Percentiles rank a stretch among this genome's conserved stretches.
phyloP scores from a whole-genome alignment of 1,140 invertebrate species.

The Tenebrio molitor region DNA sequence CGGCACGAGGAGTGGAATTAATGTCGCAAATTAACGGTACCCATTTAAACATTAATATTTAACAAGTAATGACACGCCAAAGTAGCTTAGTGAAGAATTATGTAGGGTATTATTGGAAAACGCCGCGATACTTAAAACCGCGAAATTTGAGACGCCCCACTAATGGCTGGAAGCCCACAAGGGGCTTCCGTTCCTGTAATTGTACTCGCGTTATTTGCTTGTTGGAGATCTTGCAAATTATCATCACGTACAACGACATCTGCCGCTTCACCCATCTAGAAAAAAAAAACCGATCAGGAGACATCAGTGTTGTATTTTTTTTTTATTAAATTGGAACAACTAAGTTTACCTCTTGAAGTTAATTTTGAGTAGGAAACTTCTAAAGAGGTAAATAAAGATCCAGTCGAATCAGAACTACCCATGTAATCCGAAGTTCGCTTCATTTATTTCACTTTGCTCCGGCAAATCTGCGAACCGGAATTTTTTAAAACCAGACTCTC shows the following conservation, averaged over 20 bases:
- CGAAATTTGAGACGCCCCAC: conserved; percentile 47
- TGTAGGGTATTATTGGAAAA: conserved; percentile 46
- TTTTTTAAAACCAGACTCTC: conserved; percentile 15
- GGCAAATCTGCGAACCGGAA: not conserved
- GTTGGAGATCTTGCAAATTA: conserved; percentile 29
- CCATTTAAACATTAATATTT: conserved; percentile 47
- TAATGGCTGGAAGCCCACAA: conserved; percentile 45
- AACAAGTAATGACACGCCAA: conserved; percentile 38
- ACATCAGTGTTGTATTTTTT: not conserved
- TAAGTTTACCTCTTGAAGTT: not conserved
- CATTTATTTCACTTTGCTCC: conserved; percentile 36
- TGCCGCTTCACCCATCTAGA: conserved; percentile 10
- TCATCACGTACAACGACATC: not conserved
- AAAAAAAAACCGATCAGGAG: not conserved
- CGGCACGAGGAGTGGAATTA: not conserved
- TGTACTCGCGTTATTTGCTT: conserved; percentile 44
- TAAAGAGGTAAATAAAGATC: conserved; percentile 35
- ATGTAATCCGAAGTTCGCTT: conserved; percentile 43
- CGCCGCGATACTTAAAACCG: conserved; percentile 40
- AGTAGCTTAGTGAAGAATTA: conserved; percentile 48
- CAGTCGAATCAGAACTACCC: conserved; percentile 37
- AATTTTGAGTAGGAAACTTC: conserved; percentile 21
- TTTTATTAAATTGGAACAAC: not conserved
- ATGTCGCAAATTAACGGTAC: conserved; percentile 23
- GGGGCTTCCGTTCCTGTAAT: conserved; percentile 30